Evolutionary conservation across 2,888 invertebrate species (phyloP), one percentile per base, ranked within the genome.

Genomic region (Agonum fuliginosum): DNA sequence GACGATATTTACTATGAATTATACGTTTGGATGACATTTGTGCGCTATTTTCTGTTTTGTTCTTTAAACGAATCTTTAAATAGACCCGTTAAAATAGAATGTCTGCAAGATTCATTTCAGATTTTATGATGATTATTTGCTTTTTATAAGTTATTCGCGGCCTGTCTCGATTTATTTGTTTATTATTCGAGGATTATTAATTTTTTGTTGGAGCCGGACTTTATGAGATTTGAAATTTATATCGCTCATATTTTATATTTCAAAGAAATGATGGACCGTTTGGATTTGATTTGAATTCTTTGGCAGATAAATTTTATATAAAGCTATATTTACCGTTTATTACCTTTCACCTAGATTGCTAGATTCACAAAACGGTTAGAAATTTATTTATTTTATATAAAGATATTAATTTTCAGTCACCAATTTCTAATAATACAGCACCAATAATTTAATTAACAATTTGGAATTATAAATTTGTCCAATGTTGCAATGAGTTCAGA

Each of bases 21-120:
- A 69, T 69, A 12, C 5, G 54, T 10, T 14, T 27, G 22, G 24
- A 41, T 69, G 69, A 69, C 69, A 69, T 69, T 69, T 69, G 43
- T 43, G 20, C 22, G 19, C 30, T 24, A 24, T 22, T 14, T 58
- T 58, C 24, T 27, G 54, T 54, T 54, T 20, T 54, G 54, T 54
- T 54, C 22, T 54, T 37, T 22, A 20, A 48, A 20, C 48, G 54
- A 54, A 54, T n/a, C 1, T 12, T 37, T 37, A 37, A 3, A 37
- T 69, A 69, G 69, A 41, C 8, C 69, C 8, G 2, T 41, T 6
- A 43, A 69, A 69, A 54, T 54, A 54, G 54, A 24, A 22, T 54
- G 54, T 54, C 54, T 54, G 54, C 22, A 37, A 37, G 34, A 10
- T 34, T 34, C n/a, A n/a, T n/a, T 10, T n/a, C n/a, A 17, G 17